Conservation (phyloP, 2,113 vertebrate genomes). For the Nothobranchius furzeri region DNA sequence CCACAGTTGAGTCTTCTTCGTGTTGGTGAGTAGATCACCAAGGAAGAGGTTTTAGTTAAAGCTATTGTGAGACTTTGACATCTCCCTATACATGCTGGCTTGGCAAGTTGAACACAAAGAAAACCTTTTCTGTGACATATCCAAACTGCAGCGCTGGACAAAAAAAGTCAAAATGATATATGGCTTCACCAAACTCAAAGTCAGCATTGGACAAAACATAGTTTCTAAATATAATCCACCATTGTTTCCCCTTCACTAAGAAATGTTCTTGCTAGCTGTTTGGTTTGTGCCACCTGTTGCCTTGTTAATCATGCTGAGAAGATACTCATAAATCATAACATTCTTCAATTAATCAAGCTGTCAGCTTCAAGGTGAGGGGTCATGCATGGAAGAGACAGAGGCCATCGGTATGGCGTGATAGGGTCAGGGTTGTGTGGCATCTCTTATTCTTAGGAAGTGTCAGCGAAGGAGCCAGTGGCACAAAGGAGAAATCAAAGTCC, state of each 20-base stretch:
- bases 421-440: conserved; percentile 91
- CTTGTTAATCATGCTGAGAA: conserved; percentile 96
- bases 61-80: conserved; percentile 34
- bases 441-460: conserved; percentile 94
- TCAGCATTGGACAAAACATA: conserved; percentile 74
- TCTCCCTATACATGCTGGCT: conserved; percentile 6
- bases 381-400: conserved; percentile 89
- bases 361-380: conserved; percentile 92
- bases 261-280: conserved; percentile 87
- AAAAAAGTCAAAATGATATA: conserved; percentile 84
- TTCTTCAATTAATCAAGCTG: conserved; percentile 99
- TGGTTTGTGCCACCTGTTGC: conserved; percentile 97
- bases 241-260: conserved; percentile 79
- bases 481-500: conserved; percentile 93
- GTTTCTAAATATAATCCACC: conserved; percentile 70
- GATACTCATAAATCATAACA: conserved; percentile 99
- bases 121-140: conserved; percentile 65
- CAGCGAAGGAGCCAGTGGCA: conserved; percentile 87
- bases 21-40: conserved; percentile 15
- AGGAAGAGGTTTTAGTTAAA: conserved; percentile 19
- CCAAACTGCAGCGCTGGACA: conserved; percentile 68
- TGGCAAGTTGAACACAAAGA: conserved; percentile 52
- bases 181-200: conserved; percentile 73
- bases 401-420: conserved; percentile 90
- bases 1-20: too few relatives aligned